Evolutionary conservation across 2,888 invertebrate species (phyloP).

Genomic region (Auanema freiburgensis): DNA sequence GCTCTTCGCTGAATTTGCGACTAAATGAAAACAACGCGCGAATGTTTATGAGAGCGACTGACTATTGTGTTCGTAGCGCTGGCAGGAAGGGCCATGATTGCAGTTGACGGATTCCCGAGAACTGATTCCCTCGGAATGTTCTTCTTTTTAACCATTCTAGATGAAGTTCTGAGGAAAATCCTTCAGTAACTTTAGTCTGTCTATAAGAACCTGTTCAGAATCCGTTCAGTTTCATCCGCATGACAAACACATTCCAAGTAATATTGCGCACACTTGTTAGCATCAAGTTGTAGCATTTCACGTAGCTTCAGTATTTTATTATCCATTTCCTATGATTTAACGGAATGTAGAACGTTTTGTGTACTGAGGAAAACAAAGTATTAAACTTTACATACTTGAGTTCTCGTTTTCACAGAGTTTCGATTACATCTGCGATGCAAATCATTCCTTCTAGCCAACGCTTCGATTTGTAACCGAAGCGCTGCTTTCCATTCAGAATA

Average conservation of each 20-base stretch:
- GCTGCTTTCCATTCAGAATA: conserved; percentile 43
- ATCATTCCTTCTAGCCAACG: conserved; percentile 49
- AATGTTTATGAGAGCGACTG: too few species aligned
- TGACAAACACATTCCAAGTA: conserved; percentile 52
- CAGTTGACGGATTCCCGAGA: too few species aligned
- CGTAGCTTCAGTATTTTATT: conserved; percentile 41
- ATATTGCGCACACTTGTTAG: conserved; percentile 46
- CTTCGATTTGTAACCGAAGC: conserved; percentile 50
- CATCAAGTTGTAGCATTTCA: conserved; percentile 36
- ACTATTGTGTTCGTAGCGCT: too few species aligned
- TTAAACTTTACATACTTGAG: conserved; percentile 26
- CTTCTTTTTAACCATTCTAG: too few species aligned
- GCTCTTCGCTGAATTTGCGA: too few species aligned
- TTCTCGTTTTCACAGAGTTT: conserved; percentile 29
- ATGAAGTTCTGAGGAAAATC: too few species aligned
- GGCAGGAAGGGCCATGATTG: too few species aligned
- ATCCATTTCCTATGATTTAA: conserved; percentile 40
- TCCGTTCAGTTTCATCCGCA: conserved; percentile 53
- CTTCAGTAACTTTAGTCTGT: too few species aligned
- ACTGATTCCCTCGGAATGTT: too few species aligned
- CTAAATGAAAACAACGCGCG: too few species aligned
- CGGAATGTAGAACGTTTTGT: neutral
- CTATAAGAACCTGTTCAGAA: conserved; percentile 25
- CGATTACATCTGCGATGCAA: conserved; percentile 31
- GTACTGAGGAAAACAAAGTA: neutral